Evolutionary conservation across 2,113 vertebrate species (phyloP).

Genomic region (Picathartes gymnocephalus): DNA sequence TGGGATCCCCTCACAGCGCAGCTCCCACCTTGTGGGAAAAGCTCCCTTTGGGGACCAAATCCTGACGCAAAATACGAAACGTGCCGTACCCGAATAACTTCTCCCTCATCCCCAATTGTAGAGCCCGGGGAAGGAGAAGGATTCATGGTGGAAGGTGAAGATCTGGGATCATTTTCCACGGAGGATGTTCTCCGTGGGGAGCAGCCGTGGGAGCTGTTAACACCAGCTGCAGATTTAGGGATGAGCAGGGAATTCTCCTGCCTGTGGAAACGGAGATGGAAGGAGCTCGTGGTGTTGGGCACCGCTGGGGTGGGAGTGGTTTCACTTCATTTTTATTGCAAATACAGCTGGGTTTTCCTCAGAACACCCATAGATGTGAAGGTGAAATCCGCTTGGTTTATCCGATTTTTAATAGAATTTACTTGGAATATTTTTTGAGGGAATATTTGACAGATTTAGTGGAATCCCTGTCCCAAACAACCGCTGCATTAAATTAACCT

Average conservation of each 20-base stretch:
- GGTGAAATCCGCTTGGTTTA: background rate
- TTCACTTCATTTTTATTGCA: background rate
- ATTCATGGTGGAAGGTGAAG: background rate
- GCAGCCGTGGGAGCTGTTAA: background rate
- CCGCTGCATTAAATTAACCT: background rate
- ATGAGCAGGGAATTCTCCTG: background rate
- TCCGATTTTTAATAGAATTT: background rate
- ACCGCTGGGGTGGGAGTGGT: background rate
- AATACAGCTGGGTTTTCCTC: background rate
- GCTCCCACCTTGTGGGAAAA: background rate
- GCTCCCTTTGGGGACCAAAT: background rate
- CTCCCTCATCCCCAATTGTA: background rate
- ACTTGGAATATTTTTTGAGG: background rate
- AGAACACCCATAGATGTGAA: background rate
- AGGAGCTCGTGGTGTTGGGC: background rate
- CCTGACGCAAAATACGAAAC: background rate
- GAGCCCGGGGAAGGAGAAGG: background rate
- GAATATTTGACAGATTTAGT: background rate
- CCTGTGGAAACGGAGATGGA: background rate
- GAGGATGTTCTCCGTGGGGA: background rate
- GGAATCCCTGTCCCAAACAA: background rate
- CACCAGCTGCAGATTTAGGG: background rate
- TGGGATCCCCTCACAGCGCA: background rate
- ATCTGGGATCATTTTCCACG: background rate
- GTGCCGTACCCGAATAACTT: background rate